Percentiles rank a stretch among this genome's conserved stretches.
Conservation (phyloP, 2,888 invertebrate genomes). For the Heterodera filipjevi region DNA sequence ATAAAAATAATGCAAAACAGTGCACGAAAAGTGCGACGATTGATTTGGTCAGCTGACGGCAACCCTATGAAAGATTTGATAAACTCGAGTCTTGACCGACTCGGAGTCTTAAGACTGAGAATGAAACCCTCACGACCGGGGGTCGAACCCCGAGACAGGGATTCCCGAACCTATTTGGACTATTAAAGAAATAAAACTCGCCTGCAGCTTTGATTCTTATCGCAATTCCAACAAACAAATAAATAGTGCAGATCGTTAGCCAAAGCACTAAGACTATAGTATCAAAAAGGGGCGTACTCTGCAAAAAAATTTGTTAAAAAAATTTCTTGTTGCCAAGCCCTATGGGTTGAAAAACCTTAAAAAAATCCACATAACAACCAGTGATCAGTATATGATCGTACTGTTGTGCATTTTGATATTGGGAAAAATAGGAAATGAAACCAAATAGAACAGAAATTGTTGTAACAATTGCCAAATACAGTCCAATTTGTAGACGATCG, state of each 20-base stretch:
- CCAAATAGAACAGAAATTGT: neutral
- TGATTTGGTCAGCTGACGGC: neutral
- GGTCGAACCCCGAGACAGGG: too few relatives aligned
- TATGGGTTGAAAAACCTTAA: too few relatives aligned
- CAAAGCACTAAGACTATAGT: neutral
- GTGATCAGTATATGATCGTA: neutral
- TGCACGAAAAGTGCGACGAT: slow-evolving; percentile 3
- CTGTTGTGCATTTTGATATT: neutral
- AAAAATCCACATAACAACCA: neutral
- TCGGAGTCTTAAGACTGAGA: too few relatives aligned
- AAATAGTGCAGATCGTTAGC: neutral
- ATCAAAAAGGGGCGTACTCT: neutral
- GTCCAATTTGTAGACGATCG: neutral
- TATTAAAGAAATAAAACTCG: too few relatives aligned
- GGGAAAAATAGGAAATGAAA: neutral
- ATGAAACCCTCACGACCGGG: too few relatives aligned
- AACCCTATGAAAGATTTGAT: neutral
- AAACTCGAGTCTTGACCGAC: too few relatives aligned
- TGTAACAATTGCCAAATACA: neutral
- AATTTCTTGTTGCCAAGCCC: too few relatives aligned
- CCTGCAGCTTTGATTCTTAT: neutral
- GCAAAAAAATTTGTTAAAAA: too few relatives aligned
- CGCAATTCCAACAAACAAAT: neutral
- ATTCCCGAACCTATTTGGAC: too few relatives aligned
- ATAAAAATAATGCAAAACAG: too few relatives aligned